Percentiles rank a stretch among this genome's conserved stretches.
These are phyloP conservation scores for Oscheius sp. DNA, from an alignment of 1,140 invertebrate genomes.

Conservation along the genomic window DNA sequence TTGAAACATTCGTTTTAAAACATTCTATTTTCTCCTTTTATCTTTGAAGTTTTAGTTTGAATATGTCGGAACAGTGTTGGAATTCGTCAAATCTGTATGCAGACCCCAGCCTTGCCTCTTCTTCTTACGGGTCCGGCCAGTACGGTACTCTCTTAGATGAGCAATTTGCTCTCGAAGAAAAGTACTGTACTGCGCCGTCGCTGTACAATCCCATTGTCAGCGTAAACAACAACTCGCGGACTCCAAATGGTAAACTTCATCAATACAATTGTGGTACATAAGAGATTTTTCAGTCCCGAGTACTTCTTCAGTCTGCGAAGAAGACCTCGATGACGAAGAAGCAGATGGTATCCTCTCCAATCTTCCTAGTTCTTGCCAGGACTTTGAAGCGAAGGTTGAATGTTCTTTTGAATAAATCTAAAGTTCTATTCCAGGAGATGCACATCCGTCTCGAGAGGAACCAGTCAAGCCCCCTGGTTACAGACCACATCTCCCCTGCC, in stretches of 20 bases:
- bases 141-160: neutral
- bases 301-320: slow-evolving; percentile 13
- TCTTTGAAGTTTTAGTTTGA: neutral
- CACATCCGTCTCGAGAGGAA: slow-evolving; percentile 2
- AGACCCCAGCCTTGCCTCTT: neutral
- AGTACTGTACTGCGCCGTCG: slow-evolving; percentile 2
- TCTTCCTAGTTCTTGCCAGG: slow-evolving; percentile 7
- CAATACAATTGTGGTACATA: too few relatives aligned
- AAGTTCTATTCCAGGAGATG: too few relatives aligned
- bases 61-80: neutral
- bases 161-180: neutral
- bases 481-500: neutral
- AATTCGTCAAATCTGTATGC: neutral
- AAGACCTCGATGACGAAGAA: slow-evolving; percentile 9
- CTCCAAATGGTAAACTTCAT: neutral
- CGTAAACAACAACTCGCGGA: neutral
- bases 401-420: too few relatives aligned
- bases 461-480: neutral
- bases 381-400: neutral
- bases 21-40: neutral
- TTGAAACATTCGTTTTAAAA: too few relatives aligned
- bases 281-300: slow-evolving; percentile 6
- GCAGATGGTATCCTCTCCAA: slow-evolving; percentile 4
- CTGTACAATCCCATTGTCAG: neutral
- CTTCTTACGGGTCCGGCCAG: slow-evolving; percentile 7